phyloP scores from a whole-genome alignment of 1,140 invertebrate genomes.

The Drosophila fuyamai region DNA sequence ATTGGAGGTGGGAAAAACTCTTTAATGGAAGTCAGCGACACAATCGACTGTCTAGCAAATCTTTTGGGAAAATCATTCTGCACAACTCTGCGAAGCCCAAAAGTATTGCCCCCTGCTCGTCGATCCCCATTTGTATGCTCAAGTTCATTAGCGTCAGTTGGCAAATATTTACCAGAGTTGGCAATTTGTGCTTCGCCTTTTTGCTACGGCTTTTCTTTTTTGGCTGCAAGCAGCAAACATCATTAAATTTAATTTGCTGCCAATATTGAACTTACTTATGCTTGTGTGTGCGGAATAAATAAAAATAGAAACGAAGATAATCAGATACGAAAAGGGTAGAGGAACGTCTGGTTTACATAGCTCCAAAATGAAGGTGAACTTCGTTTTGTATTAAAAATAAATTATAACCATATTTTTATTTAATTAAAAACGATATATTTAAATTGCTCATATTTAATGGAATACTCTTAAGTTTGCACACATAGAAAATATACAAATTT shows the following conservation, averaged over 20 bases:
- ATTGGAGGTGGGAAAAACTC: slow-evolving; percentile 40
- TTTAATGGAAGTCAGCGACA: slow-evolving; percentile 60
- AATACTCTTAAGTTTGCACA: background rate
- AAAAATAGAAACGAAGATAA: slow-evolving; percentile 12
- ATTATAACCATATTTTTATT: too few relatives aligned
- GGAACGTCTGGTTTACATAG: slow-evolving; percentile 3
- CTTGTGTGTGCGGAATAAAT: slow-evolving; percentile 25
- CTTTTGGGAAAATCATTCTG: slow-evolving; percentile 51
- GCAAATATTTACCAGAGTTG: slow-evolving; percentile 71
- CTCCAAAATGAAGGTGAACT: background rate
- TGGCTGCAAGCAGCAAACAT: slow-evolving; percentile 68
- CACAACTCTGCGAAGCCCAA: slow-evolving; percentile 9
- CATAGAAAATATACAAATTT: slow-evolving; percentile 16
- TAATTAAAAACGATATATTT: too few relatives aligned
- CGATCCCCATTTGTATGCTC: slow-evolving; percentile 67
- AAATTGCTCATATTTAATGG: background rate
- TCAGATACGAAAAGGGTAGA: slow-evolving; percentile 1
- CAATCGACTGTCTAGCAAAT: slow-evolving; percentile 23
- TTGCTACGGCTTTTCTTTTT: slow-evolving; percentile 27
- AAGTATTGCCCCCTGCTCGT: slow-evolving; percentile 5
- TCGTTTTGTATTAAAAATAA: too few relatives aligned
- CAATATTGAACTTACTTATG: slow-evolving; percentile 63
- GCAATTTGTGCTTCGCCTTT: slow-evolving; percentile 54
- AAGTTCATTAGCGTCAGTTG: slow-evolving; percentile 79
- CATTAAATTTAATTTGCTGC: slow-evolving; percentile 80